Conservation (phyloP, 2,113 vertebrate species). For the Melanocharis versteri region DNA sequence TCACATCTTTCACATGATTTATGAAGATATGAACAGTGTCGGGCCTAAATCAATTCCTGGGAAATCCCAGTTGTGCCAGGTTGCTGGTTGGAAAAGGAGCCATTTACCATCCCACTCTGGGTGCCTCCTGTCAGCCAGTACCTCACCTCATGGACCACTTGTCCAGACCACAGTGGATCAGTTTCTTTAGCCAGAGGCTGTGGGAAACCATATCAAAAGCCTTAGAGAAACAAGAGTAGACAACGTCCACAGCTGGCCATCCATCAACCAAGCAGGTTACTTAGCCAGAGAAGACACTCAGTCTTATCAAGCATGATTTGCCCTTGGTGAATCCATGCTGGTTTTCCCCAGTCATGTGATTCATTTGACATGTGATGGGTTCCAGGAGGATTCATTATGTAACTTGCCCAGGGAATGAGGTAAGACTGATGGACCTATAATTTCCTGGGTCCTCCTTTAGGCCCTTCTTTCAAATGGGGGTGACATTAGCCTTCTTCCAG, state of each 20-base stretch:
- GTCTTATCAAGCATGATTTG: not conserved
- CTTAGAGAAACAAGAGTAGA: not conserved
- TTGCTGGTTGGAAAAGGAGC: not conserved
- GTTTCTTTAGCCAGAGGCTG: not conserved
- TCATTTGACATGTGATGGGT: not conserved
- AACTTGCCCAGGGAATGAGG: not conserved
- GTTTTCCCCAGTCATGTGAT: not conserved
- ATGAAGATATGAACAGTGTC: not conserved
- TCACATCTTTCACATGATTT: not conserved
- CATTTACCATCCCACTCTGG: fast-evolving
- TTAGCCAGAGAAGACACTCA: not conserved
- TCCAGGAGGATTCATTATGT: not conserved
- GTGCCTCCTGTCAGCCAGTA: not conserved
- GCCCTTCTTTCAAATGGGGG: not conserved
- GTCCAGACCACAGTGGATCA: not conserved
- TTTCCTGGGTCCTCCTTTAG: not conserved
- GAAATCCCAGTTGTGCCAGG: not conserved
- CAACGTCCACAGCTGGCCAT: not conserved
- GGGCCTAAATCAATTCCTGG: too few relatives aligned
- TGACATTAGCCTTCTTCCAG: not conserved
- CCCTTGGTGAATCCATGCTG: not conserved
- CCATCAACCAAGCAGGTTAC: not conserved
- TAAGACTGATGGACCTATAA: not conserved
- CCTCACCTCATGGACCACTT: not conserved
- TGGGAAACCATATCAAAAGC: fast-evolving